Conservation (phyloP, 2,113 vertebrate genomes). For the Hippocampus comes region DNA sequence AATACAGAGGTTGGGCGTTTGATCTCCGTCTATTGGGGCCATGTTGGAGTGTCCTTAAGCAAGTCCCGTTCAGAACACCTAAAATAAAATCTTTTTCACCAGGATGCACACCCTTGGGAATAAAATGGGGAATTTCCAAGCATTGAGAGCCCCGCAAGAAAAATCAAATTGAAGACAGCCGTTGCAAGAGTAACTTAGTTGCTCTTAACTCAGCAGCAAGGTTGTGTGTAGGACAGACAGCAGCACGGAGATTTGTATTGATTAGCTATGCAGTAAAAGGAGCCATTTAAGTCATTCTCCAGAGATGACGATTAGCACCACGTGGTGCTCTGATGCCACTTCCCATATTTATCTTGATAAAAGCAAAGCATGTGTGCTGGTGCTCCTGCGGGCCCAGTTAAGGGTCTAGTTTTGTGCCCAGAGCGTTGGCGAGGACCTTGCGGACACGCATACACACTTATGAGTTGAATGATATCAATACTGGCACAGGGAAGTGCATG, state of each 20-base stretch:
- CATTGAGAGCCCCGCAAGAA: neutral
- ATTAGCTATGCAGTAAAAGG: constrained; percentile 22
- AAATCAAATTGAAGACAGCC: no score
- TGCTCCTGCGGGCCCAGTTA: constrained; percentile 3
- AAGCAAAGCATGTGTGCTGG: no score
- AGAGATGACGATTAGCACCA: neutral
- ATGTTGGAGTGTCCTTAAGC: no score
- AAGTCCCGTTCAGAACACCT: no score
- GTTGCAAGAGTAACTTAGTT: neutral
- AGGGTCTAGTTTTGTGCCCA: neutral
- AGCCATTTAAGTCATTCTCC: constrained; percentile 14
- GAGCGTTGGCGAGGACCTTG: neutral
- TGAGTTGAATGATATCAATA: constrained; percentile 11
- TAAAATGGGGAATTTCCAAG: neutral
- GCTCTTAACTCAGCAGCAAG: constrained; percentile 16
- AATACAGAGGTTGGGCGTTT: no score
- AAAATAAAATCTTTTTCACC: neutral
- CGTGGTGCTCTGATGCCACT: neutral
- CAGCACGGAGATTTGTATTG: constrained; percentile 20
- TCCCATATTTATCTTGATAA: neutral
- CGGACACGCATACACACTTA: neutral
- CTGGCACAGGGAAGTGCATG: constrained; percentile 13
- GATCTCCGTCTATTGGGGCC: no score
- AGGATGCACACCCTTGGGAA: neutral
- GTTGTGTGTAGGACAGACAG: constrained; percentile 8